Conservation (phyloP, 2,888 invertebrate species). For the Noctua comes region DNA sequence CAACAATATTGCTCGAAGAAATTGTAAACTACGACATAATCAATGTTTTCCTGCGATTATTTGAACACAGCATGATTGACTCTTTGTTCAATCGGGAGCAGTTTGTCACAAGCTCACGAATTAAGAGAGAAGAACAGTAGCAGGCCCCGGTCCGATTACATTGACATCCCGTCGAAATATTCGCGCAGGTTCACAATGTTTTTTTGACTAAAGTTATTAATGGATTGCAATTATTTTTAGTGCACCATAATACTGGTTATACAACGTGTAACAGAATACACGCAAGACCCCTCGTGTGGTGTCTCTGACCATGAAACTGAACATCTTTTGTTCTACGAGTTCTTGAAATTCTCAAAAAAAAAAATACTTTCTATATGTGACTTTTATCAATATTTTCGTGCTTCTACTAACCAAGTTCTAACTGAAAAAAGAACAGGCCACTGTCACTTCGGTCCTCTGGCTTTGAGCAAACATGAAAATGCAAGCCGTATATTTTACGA, state of each 20-base stretch:
- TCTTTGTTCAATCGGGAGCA: not conserved
- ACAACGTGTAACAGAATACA: too few relatives aligned
- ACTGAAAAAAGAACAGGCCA: not conserved
- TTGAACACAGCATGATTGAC: slow-evolving; percentile 14
- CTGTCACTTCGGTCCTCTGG: too few relatives aligned
- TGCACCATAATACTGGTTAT: too few relatives aligned
- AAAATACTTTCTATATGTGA: too few relatives aligned
- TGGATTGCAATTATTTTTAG: too few relatives aligned
- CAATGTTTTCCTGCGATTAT: slow-evolving; percentile 14
- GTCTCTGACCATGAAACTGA: too few relatives aligned
- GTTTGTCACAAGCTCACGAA: not conserved
- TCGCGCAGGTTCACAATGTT: too few relatives aligned
- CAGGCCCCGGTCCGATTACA: not conserved
- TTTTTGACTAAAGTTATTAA: too few relatives aligned
- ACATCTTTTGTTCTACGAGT: too few relatives aligned
- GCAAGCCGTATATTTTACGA: slow-evolving; percentile 2
- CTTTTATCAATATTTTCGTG: not conserved
- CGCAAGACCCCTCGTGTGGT: too few relatives aligned
- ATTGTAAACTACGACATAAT: slow-evolving; percentile 11
- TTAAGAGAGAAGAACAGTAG: not conserved
- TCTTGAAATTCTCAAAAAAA: too few relatives aligned
- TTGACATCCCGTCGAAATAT: too few relatives aligned
- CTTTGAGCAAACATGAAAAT: slow-evolving; percentile 8
- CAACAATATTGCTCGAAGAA: slow-evolving; percentile 11
- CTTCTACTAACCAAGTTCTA: rapidly evolving